phyloP scores from a whole-genome alignment of 2,888 invertebrate genomes.

The Artemia sinica region DNA sequence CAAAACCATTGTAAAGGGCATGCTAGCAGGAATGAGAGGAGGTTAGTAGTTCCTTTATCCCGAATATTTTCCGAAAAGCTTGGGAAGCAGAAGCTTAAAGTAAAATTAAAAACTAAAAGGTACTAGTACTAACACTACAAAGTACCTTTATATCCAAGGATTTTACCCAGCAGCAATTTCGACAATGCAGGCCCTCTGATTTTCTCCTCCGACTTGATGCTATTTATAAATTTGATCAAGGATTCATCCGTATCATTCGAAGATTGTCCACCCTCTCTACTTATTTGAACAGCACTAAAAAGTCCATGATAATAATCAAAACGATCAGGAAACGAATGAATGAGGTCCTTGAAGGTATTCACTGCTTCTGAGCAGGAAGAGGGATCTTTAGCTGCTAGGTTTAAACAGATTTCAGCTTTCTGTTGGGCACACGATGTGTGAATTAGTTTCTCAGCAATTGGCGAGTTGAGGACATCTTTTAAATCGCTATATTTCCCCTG shows the following conservation, averaged over 20 bases:
- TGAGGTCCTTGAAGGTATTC: background rate
- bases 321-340: background rate
- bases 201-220: background rate
- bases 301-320: constrained; percentile 1
- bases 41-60: too few relatives aligned
- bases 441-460: constrained; percentile 45
- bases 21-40: too few relatives aligned
- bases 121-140: constrained; percentile 19
- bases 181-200: background rate
- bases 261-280: constrained; percentile 26
- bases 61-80: too few relatives aligned
- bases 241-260: background rate
- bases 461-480: constrained; percentile 58
- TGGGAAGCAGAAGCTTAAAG: too few relatives aligned
- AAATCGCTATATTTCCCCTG: constrained; percentile 60
- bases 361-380: background rate
- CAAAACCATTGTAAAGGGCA: too few relatives aligned
- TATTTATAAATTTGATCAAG: background rate
- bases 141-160: constrained; percentile 10
- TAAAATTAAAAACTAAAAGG: constrained; percentile 22
- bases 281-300: background rate
- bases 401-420: constrained; percentile 52
- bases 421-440: constrained; percentile 38
- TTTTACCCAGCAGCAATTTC: constrained; percentile 1
- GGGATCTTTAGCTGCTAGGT: constrained; percentile 27